Evolutionary conservation across 2,113 vertebrate species (phyloP).

Genomic region (Pogona vitticeps): DNA sequence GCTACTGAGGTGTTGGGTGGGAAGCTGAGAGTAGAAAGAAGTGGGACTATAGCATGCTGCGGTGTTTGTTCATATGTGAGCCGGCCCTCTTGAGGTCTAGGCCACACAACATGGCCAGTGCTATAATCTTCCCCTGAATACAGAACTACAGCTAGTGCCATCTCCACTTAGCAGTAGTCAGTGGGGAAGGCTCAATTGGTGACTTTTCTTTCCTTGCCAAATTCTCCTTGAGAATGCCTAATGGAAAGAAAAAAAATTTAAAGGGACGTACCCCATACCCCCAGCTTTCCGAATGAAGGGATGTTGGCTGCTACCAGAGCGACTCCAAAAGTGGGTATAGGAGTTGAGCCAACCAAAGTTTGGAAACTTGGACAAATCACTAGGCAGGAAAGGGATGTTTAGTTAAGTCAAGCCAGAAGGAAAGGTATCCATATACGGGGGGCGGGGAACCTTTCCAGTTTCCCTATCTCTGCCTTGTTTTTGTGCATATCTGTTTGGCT

Average conservation of each 20-base stretch:
- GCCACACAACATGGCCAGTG: not conserved
- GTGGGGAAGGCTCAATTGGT: no score
- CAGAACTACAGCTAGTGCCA: no score
- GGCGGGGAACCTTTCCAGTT: no score
- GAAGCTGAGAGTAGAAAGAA: not conserved
- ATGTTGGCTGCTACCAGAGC: no score
- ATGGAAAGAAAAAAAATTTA: no score
- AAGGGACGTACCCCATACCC: no score
- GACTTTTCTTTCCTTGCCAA: not conserved
- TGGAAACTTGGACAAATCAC: no score
- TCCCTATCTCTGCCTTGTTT: no score
- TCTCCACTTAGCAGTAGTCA: not conserved
- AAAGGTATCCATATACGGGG: not conserved
- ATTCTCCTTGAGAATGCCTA: not conserved
- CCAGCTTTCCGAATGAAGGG: no score
- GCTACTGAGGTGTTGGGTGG: not conserved
- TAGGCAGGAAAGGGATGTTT: not conserved
- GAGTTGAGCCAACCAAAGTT: no score
- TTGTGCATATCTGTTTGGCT: not conserved
- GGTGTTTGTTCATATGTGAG: not conserved
- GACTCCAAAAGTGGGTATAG: no score
- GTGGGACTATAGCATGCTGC: not conserved
- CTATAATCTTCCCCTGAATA: not conserved
- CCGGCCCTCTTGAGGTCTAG: not conserved
- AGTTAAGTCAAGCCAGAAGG: not conserved